These are phyloP conservation scores for Siniperca undulata DNA, from an alignment of 2,797 vertebrate species.

Conservation along the genomic window DNA sequence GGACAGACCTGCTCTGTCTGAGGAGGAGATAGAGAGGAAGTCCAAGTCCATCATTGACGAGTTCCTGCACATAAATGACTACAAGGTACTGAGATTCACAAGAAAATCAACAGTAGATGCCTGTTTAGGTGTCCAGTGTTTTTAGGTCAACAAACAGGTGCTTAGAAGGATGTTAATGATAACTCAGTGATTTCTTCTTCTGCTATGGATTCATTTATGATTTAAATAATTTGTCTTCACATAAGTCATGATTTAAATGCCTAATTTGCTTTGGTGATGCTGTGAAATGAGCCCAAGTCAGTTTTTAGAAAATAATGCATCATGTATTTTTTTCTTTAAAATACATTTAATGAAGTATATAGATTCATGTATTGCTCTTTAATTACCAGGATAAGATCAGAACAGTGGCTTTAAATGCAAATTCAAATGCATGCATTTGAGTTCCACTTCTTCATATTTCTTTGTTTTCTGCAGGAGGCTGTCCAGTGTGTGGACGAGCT, in stretches of 20 bases:
- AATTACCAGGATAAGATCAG: neutral
- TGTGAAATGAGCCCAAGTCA: neutral
- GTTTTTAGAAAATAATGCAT: neutral
- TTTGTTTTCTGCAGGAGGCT: slow-evolving; percentile 88
- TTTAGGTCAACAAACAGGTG: neutral
- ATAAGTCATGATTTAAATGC: slow-evolving; percentile 1
- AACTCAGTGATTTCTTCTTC: neutral
- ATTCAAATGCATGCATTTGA: neutral
- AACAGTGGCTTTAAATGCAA: neutral
- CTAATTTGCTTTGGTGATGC: neutral
- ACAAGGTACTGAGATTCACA: slow-evolving; percentile 87
- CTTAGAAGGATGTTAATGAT: neutral
- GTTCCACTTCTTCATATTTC: neutral
- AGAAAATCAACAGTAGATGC: neutral
- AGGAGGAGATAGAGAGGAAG: slow-evolving; percentile 94
- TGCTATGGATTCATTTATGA: neutral
- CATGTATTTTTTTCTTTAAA: neutral
- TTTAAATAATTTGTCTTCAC: neutral
- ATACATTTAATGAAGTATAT: neutral
- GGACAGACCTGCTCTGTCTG: slow-evolving; percentile 87
- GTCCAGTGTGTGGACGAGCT: slow-evolving; percentile 96
- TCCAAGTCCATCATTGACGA: slow-evolving; percentile 97
- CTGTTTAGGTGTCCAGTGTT: neutral
- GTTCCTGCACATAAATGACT: slow-evolving; percentile 98
- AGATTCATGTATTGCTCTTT: neutral